Evolutionary conservation across 1,140 invertebrate genomes (phyloP).

Genomic region (Macrocentrus cingulum): DNA sequence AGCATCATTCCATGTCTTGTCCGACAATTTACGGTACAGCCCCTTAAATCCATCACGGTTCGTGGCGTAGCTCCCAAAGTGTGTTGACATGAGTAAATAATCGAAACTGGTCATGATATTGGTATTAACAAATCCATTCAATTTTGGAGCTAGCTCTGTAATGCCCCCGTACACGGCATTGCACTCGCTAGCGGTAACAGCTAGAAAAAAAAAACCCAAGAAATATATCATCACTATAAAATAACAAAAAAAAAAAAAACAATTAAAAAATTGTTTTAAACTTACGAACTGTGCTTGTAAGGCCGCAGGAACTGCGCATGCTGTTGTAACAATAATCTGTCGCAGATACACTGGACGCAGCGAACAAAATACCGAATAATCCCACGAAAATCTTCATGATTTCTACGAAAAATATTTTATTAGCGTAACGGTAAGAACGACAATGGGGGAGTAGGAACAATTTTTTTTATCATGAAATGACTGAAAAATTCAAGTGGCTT

Average conservation of each 20-base stretch:
- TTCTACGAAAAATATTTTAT: conserved; percentile 13
- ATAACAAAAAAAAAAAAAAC: conserved; percentile 23
- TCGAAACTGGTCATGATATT: conserved; percentile 72
- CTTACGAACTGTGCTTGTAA: too few species aligned
- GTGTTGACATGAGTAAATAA: conserved; percentile 72
- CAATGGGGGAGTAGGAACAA: neutral
- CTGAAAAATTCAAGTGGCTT: too few species aligned
- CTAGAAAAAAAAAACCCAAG: too few species aligned
- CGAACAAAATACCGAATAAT: conserved; percentile 56
- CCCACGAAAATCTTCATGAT: conserved; percentile 58
- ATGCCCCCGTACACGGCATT: conserved; percentile 70
- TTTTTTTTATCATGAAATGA: too few species aligned
- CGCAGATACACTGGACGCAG: conserved; percentile 47
- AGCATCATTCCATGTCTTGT: conserved; percentile 72
- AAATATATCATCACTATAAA: too few species aligned
- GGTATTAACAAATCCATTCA: conserved; percentile 65
- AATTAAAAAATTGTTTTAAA: conserved; percentile 23
- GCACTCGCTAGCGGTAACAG: too few species aligned
- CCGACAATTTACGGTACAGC: conserved; percentile 73
- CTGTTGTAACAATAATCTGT: conserved; percentile 67
- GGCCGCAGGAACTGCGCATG: conserved; percentile 62
- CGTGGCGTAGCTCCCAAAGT: conserved; percentile 76
- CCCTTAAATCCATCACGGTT: conserved; percentile 76
- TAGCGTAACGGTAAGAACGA: neutral
- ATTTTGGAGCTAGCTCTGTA: conserved; percentile 50